These are phyloP conservation scores for Tragelaphus scriptus DNA, from an alignment of 2,113 vertebrate species.

Conservation along the genomic window DNA sequence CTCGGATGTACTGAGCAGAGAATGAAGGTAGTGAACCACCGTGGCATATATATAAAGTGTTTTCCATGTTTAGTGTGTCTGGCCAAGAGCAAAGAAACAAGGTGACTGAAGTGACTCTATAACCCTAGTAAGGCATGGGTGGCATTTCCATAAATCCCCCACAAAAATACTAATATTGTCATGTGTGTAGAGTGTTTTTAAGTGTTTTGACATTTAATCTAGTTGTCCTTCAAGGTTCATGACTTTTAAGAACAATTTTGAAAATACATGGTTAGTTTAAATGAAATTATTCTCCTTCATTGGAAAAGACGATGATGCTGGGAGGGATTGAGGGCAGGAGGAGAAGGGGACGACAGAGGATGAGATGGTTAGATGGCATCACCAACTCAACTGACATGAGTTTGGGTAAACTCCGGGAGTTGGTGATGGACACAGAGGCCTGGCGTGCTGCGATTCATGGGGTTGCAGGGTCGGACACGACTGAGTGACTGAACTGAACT, in stretches of 20 bases:
- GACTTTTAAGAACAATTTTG: neutral
- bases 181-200: neutral
- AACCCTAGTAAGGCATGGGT: neutral
- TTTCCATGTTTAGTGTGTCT: neutral
- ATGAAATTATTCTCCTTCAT: constrained; percentile 43
- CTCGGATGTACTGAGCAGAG: neutral
- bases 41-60: neutral
- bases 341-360: no score
- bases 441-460: no score
- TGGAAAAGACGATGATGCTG: no score
- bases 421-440: no score
- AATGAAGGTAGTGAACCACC: neutral
- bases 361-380: no score
- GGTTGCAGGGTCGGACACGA: rapidly evolving
- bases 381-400: no score
- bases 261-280: constrained; percentile 51
- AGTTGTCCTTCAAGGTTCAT: constrained; percentile 34
- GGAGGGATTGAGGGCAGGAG: no score
- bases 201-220: neutral
- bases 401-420: no score
- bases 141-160: neutral
- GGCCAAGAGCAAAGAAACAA: neutral
- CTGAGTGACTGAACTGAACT: no score
- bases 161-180: constrained; percentile 14
- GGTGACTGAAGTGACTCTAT: neutral